Evolutionary conservation across 2,113 vertebrate genomes (phyloP).

Genomic region (Oreochromis niloticus): DNA sequence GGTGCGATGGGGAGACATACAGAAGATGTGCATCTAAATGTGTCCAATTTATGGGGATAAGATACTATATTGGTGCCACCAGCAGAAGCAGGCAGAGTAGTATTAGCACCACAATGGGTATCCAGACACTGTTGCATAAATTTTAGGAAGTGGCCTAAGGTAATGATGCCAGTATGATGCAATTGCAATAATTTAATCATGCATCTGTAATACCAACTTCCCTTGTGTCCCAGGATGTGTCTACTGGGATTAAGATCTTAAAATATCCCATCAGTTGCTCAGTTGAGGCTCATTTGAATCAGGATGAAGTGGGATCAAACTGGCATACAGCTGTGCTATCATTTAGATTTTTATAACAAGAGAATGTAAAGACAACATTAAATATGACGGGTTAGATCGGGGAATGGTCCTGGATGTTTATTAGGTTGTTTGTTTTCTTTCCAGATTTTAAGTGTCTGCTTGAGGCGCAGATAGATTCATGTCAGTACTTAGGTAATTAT

Average conservation of each 20-base stretch:
- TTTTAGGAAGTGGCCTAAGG: constrained; percentile 35
- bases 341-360: not conserved
- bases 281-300: not conserved
- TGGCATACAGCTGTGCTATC: not conserved
- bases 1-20: constrained; percentile 9
- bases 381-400: not conserved
- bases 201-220: constrained; percentile 5
- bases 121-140: constrained; percentile 19
- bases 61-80: not conserved
- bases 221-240: constrained; percentile 1
- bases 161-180: constrained; percentile 37
- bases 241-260: constrained; percentile 25
- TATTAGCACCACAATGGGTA: not conserved
- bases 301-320: not conserved
- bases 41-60: not conserved
- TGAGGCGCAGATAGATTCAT: not conserved
- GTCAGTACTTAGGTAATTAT: constrained; percentile 19
- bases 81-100: not conserved
- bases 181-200: constrained; percentile 24
- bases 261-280: constrained; percentile 26
- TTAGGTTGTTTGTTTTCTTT: not conserved
- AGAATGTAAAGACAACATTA: not conserved
- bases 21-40: constrained; percentile 9
- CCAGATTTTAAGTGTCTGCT: not conserved
- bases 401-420: not conserved